phyloP scores from a whole-genome alignment of 2,797 vertebrate species.

The Poecilia picta region DNA sequence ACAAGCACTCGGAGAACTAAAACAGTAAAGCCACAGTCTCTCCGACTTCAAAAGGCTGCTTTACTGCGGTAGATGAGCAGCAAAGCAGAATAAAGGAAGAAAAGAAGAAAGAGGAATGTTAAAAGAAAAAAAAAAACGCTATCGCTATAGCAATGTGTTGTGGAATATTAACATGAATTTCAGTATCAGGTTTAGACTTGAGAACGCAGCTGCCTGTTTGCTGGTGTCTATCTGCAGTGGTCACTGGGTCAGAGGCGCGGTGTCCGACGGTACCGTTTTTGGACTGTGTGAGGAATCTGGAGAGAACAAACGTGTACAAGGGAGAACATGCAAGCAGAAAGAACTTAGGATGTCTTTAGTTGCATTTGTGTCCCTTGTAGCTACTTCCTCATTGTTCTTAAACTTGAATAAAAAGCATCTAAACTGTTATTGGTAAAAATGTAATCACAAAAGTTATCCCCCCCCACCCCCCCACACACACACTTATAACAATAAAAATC shows the following conservation, averaged over 20 bases:
- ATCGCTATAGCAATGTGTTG: conserved; percentile 32
- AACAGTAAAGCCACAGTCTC: conserved; percentile 62
- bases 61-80: conserved; percentile 66
- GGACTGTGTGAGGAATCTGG: too few species aligned
- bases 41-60: conserved; percentile 70
- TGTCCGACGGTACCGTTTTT: too few species aligned
- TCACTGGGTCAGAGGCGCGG: neutral
- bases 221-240: neutral
- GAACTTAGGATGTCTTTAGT: too few species aligned
- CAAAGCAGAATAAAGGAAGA: conserved; percentile 56
- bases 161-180: conserved; percentile 53
- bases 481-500: neutral
- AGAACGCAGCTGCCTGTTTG: neutral
- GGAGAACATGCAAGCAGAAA: too few species aligned
- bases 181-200: conserved; percentile 48
- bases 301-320: too few species aligned
- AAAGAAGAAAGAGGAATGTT: conserved; percentile 44
- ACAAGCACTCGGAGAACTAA: conserved; percentile 72
- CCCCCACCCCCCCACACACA: too few species aligned
- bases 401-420: neutral
- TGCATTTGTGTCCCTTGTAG: neutral
- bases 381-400: neutral
- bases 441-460: neutral
- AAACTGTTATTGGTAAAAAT: neutral
- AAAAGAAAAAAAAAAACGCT: conserved; percentile 30